phyloP scores from a whole-genome alignment of 2,113 vertebrate genomes.

The Centropus unirufus region DNA sequence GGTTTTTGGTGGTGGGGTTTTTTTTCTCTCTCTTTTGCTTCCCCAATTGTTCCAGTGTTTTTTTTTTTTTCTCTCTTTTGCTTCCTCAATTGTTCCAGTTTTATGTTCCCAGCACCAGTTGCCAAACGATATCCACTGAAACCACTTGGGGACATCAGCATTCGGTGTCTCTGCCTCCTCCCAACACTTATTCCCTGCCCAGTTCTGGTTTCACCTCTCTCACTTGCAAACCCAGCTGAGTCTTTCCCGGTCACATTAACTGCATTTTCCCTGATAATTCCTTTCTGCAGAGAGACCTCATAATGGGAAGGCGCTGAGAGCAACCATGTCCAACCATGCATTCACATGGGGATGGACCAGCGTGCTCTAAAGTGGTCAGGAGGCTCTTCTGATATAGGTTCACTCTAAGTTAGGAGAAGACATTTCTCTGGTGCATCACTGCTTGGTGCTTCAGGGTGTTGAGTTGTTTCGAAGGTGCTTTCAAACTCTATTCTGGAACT shows the following conservation, averaged over 20 bases:
- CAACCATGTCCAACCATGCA: background rate
- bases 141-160: conserved; percentile 49
- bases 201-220: background rate
- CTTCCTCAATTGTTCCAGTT: conserved; percentile 74
- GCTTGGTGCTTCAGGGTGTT: background rate
- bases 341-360: background rate
- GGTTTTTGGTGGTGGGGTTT: background rate
- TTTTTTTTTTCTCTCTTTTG: conserved; percentile 7
- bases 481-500: too few species aligned
- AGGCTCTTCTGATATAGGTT: background rate
- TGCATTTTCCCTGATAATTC: background rate
- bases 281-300: background rate
- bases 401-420: background rate
- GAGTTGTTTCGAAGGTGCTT: background rate
- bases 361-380: background rate
- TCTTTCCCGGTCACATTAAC: background rate
- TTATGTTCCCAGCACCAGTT: conserved; percentile 41
- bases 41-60: conserved; percentile 63
- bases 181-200: background rate
- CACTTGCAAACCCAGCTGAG: background rate
- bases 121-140: conserved; percentile 73
- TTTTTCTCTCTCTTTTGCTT: conserved; percentile 36
- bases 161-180: conserved; percentile 30
- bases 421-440: background rate
- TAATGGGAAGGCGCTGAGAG: background rate